A percentile compares a stretch with the other conserved stretches of the same genome.
Conservation (phyloP, 2,888 invertebrate genomes). For the Catocala sponsa region DNA sequence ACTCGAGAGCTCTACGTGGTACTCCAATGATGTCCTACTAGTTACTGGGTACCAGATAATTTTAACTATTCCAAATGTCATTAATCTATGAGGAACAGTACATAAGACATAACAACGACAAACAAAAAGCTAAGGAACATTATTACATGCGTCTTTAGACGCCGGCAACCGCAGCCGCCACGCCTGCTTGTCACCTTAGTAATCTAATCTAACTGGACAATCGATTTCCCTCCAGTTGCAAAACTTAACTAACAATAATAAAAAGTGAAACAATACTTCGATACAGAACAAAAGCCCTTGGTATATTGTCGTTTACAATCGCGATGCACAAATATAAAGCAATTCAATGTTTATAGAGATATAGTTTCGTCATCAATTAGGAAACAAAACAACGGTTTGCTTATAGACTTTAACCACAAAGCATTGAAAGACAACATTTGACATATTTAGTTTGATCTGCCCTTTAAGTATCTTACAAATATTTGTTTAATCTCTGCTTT, state of each 20-base stretch:
- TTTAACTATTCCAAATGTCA: too few species aligned
- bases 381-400: not conserved
- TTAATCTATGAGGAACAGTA: too few species aligned
- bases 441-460: not conserved
- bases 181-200: too few species aligned
- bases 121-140: too few species aligned
- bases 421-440: not conserved
- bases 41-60: too few species aligned
- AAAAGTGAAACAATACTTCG: constrained; percentile 2
- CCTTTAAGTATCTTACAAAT: not conserved
- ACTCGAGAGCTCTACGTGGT: too few species aligned
- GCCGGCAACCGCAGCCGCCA: too few species aligned
- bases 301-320: not conserved
- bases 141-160: too few species aligned
- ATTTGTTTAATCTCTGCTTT: too few species aligned
- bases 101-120: too few species aligned
- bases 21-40: too few species aligned
- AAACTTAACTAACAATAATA: not conserved
- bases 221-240: constrained; percentile 1
- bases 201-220: not conserved
- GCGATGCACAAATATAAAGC: constrained; percentile 2
- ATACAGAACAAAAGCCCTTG: constrained; percentile 12
- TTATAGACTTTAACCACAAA: not conserved
- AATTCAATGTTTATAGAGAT: constrained; percentile 7
- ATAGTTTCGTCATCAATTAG: constrained; percentile 8